Conservation (phyloP, 2,113 vertebrate species). For the Podilymbus podiceps region DNA sequence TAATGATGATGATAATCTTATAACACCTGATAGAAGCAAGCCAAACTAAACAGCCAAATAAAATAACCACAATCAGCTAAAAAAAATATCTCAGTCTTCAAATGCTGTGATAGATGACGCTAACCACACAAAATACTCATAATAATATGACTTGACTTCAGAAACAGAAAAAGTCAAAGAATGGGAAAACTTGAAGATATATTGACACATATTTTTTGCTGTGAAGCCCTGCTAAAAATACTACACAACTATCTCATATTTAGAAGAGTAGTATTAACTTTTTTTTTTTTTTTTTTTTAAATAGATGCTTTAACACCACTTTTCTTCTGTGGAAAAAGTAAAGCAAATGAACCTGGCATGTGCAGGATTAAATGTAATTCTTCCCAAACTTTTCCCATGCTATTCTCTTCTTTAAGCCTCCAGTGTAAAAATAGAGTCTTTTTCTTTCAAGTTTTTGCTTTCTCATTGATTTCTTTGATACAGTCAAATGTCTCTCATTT, state of each 20-base stretch:
- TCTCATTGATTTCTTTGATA: slow-evolving; percentile 22
- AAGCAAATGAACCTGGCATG: not conserved
- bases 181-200: not conserved
- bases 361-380: not conserved
- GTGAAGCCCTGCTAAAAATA: not conserved
- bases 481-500: slow-evolving; percentile 28
- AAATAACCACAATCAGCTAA: not conserved
- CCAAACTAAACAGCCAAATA: not conserved
- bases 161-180: not conserved
- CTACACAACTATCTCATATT: not conserved
- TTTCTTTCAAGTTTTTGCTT: not conserved
- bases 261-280: not conserved
- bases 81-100: not conserved
- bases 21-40: not conserved
- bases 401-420: not conserved
- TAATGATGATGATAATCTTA: not conserved
- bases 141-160: not conserved
- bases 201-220: not conserved
- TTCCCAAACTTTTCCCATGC: not conserved
- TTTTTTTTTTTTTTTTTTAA: not conserved
- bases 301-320: not conserved
- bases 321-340: not conserved
- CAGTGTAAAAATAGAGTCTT: not conserved
- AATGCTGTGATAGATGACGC: not conserved
- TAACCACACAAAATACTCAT: not conserved